Evolutionary conservation across 2,888 invertebrate species (phyloP), one percentile per base, ranked within the genome.

Genomic region (Lasioglossum morio): DNA sequence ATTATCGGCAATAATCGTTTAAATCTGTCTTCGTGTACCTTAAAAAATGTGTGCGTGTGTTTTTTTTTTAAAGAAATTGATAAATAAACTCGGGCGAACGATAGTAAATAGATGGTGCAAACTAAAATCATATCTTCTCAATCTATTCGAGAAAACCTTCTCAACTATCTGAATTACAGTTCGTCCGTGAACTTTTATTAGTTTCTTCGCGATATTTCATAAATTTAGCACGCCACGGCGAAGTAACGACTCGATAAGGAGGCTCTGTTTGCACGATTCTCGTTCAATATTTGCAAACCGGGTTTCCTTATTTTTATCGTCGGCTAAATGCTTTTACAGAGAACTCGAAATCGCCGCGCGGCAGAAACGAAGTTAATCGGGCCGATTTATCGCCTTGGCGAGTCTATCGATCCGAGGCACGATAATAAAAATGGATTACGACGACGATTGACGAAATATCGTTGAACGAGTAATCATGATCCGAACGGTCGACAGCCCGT

Each of bases 381-480:
- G n/a, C 4, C 14, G 37, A n/a, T 70, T 70, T 40, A 70, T 70
- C 40, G 70, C 7, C 14, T 14, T 14, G 12, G 14, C n/a, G n/a
- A 2, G 70, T 70, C n/a, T 70, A 40, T 40, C n/a, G 70, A 70
- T 70, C 37, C 69, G 69, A 4, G 37, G 16, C 23, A 12, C 5
- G 70, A n/a, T n/a, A n/a, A 40, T 70, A 70, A 70, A 70, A 70
- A 70, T 16, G 40, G 70, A 70, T 70, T 70, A 70, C 70, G 70
- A 40, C 40, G 37, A 43, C 43, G 46, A 46, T 70, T 40, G 70
- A 40, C 40, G n/a, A 40, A 63, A 70, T n/a, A 70, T 70, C 70
- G 70, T 70, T 69, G 37, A 37, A 2, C 69, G 23, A 40, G 70
- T 70, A 70, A 70, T 70, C 40, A 12, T n/a, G 40, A 70, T 70